Percentiles rank a stretch among this genome's conserved stretches.
Evolutionary conservation across 2,113 vertebrate genomes (phyloP).

Genomic region (Heloderma charlesbogerti): DNA sequence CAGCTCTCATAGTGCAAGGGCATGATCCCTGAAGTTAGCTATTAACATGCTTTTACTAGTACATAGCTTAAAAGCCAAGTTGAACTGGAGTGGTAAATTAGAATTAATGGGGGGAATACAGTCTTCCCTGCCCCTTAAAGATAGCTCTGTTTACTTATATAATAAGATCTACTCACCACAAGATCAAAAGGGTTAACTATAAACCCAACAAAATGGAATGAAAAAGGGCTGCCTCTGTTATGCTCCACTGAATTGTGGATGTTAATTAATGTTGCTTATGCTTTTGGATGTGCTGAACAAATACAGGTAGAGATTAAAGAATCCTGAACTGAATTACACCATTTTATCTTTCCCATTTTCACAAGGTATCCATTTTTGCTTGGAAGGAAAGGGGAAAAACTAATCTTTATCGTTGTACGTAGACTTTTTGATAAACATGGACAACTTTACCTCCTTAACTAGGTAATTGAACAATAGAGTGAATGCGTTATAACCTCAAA

Average conservation of each 20-base stretch:
- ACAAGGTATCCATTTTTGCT: background rate
- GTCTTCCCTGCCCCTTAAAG: background rate
- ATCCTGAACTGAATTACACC: background rate
- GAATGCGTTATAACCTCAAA: background rate
- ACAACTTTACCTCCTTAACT: background rate
- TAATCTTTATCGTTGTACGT: background rate
- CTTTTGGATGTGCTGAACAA: background rate
- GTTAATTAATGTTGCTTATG: background rate
- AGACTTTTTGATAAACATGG: background rate
- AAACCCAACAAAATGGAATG: conserved; percentile 22
- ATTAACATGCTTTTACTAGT: background rate
- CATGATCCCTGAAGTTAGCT: conserved; percentile 5
- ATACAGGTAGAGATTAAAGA: background rate
- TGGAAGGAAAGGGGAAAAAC: background rate
- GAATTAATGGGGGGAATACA: background rate
- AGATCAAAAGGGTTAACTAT: background rate
- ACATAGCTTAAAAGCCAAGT: background rate
- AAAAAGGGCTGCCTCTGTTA: conserved; percentile 15
- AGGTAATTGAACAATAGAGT: background rate
- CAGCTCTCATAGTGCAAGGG: conserved; percentile 14
- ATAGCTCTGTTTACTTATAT: conserved; percentile 12
- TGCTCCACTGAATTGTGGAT: conserved; percentile 7
- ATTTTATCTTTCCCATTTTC: background rate
- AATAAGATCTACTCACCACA: conserved; percentile 26
- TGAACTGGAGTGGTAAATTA: background rate